A percentile compares a stretch with the other conserved stretches of the same genome.
Conservation (phyloP, 2,113 vertebrate genomes). For the Aldabrachelys gigantea region DNA sequence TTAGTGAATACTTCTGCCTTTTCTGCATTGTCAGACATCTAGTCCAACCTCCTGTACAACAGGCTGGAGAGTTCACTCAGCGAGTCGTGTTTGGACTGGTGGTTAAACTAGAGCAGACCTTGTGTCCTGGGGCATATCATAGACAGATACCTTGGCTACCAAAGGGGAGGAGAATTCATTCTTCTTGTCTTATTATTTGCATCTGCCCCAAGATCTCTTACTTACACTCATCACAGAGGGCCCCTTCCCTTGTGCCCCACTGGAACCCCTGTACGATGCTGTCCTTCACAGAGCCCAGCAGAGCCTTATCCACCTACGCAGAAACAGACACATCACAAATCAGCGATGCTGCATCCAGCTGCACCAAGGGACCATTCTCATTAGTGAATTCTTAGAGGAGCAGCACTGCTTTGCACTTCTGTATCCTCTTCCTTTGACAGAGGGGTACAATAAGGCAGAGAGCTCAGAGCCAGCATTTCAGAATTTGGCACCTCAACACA, state of each 20-base stretch:
- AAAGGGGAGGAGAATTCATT: neutral
- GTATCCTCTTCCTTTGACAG: neutral
- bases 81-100: neutral
- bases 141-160: neutral
- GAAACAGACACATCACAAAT: neutral
- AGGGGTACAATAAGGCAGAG: neutral
- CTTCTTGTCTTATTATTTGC: fast-evolving
- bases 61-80: too few species aligned
- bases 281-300: slow-evolving; percentile 97
- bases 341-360: neutral
- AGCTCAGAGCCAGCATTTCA: neutral
- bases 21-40: neutral
- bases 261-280: slow-evolving; percentile 99
- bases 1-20: neutral
- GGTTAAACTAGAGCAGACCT: neutral
- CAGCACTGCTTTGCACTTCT: fast-evolving
- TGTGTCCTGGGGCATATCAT: neutral
- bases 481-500: neutral
- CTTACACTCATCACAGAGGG: slow-evolving; percentile 98
- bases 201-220: neutral
- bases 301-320: slow-evolving; percentile 92
- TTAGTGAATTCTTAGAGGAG: neutral
- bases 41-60: neutral
- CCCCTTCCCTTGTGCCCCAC: slow-evolving; percentile 97
- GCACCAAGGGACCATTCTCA: neutral